phyloP scores from a whole-genome alignment of 2,888 invertebrate species.

The Nebria brevicollis region DNA sequence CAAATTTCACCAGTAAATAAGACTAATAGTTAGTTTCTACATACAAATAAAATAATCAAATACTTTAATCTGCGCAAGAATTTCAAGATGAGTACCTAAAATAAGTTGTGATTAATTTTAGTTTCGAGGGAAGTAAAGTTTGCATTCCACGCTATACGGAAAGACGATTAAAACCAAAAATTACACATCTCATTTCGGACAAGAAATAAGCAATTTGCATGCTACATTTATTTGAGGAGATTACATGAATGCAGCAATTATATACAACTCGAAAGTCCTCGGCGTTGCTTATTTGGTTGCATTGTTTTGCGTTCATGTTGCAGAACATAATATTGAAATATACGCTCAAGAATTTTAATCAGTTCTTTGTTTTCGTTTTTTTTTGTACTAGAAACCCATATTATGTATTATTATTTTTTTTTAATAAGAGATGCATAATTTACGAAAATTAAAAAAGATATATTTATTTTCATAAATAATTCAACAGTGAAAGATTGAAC shows the following conservation, averaged over 20 bases:
- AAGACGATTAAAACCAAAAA: constrained; percentile 13
- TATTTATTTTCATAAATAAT: background rate
- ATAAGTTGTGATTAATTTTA: background rate
- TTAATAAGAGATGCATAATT: background rate
- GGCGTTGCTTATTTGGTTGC: constrained; percentile 1
- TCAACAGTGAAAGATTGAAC: background rate
- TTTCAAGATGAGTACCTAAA: background rate
- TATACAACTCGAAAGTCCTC: background rate
- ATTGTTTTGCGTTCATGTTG: background rate
- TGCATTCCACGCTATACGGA: background rate
- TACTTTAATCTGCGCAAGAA: background rate
- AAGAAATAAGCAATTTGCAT: constrained; percentile 35
- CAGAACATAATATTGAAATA: background rate
- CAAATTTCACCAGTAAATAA: too few relatives aligned
- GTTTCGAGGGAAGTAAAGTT: background rate
- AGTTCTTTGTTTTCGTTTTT: background rate
- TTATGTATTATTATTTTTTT: background rate
- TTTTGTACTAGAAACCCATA: background rate
- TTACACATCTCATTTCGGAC: constrained; percentile 23
- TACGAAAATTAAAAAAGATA: background rate
- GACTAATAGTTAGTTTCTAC: background rate
- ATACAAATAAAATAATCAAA: background rate
- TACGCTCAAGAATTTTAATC: background rate
- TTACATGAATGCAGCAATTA: constrained; percentile 35
- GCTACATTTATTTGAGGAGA: constrained; percentile 33